Base-by-base conservation (phyloP, 2,797 vertebrate species). In the Artibeus lituratus region DNA sequence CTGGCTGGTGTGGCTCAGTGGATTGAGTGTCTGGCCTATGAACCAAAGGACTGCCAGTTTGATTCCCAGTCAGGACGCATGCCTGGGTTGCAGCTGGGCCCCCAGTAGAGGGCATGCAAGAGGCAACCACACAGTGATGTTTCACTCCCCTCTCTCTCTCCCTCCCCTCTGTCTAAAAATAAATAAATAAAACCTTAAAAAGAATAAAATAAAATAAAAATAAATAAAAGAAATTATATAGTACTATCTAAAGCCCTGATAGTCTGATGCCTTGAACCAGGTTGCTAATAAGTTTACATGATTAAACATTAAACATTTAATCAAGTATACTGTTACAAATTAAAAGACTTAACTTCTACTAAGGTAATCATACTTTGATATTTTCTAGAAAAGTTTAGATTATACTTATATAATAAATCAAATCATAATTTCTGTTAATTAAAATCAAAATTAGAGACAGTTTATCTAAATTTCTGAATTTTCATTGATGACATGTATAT, bases 401-500 rank as follows among this genome's bases (percentile, higher is more conserved):
- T 87, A 72, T 22, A 76, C 44, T 87, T 76, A n/a, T 49, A 76
- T 55, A 76, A 76, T 49, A 92, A 74, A 88, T 87, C 42, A 81
- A 85, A 51, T 67, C 15, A 57, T 47, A 95, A 94, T 90, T 95
- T 95, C 72, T 62, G 4, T 53, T 73, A 92, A 91, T n/a, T 73
- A 91, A 95, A 76, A 84, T 65, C 19, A 85, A 87, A 87, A 84
- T 69, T 35, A 82, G 65, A 91, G 26, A 81, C 29, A 32, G 3
- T 95, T 62, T 90, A 10, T 95, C 35, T 90, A 86, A 87, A 83
- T 94, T 92, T 87, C 89, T 62, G 7, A 51, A 80, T 85, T 82
- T 96, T 94, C 81, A 80, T 65, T 57, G 78, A 24, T 94, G 32
- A 73, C 62, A 65, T 62, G 12, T 47, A 83, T 65, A 62, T 47